phyloP scores from a whole-genome alignment of 2,797 vertebrate species.

The Cuculus canorus region DNA sequence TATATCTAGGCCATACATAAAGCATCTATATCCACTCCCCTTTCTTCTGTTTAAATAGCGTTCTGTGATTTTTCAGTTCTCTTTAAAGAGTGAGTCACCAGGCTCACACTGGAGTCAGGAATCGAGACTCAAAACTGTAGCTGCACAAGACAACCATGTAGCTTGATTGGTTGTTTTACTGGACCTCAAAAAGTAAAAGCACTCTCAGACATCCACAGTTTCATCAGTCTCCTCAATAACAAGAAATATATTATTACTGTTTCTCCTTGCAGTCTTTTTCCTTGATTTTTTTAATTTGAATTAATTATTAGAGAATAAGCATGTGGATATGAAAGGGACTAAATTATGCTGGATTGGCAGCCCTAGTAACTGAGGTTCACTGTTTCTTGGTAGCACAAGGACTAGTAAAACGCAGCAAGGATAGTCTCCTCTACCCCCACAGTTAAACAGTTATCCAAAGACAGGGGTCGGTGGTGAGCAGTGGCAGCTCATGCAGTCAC shows the following conservation, averaged over 20 bases:
- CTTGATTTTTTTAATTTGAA: neutral
- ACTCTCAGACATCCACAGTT: neutral
- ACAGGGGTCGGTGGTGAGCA: neutral
- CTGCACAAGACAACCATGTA: neutral
- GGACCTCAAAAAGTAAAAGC: neutral
- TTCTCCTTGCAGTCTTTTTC: neutral
- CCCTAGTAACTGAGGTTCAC: neutral
- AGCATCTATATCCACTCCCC: neutral
- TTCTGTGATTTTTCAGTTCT: constrained; percentile 23
- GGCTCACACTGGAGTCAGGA: neutral
- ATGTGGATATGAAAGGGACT: neutral
- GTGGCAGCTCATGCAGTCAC: neutral
- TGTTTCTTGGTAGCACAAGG: neutral
- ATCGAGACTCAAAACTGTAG: neutral
- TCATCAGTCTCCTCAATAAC: neutral
- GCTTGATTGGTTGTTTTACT: neutral
- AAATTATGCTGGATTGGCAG: neutral
- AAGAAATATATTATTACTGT: neutral
- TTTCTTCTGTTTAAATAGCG: neutral
- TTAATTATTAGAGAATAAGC: neutral
- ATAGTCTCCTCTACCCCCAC: neutral
- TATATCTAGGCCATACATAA: neutral
- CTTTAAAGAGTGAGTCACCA: constrained; percentile 40
- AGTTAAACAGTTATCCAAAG: neutral
- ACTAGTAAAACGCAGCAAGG: neutral